Conservation (phyloP, 2,888 invertebrate species). For the Mythimna vitellina region DNA sequence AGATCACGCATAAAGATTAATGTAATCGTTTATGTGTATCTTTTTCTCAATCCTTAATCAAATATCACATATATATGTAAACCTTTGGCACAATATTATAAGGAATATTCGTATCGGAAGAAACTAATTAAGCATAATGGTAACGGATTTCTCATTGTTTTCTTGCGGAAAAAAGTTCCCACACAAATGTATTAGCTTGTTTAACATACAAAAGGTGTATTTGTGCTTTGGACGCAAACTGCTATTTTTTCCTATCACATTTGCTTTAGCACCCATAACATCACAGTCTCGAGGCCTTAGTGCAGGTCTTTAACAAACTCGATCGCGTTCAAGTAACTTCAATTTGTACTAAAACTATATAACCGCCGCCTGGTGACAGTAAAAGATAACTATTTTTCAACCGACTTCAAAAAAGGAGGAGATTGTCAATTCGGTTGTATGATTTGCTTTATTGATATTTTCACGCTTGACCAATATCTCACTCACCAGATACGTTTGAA, state of each 20-base stretch:
- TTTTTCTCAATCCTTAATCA: constrained; percentile 72
- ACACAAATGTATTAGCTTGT: neutral
- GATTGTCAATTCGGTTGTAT: no score
- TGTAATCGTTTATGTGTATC: constrained; percentile 68
- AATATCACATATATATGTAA: constrained; percentile 86
- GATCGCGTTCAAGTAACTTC: no score
- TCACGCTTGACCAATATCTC: no score
- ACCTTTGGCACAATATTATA: constrained; percentile 79
- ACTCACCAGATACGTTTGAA: no score
- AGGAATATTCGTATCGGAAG: constrained; percentile 50
- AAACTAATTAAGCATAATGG: neutral
- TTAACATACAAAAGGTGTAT: neutral
- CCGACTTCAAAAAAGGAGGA: no score
- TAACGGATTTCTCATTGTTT: constrained; percentile 5
- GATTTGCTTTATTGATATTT: no score
- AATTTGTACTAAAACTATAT: no score
- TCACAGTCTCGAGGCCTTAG: neutral
- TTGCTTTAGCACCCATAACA: constrained; percentile 15
- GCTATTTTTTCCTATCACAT: neutral
- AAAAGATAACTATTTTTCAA: no score
- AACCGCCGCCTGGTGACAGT: no score
- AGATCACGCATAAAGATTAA: constrained; percentile 69
- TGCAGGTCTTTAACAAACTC: no score
- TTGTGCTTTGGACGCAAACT: constrained; percentile 21
- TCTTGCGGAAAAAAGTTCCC: neutral